Conservation (phyloP, 1,140 invertebrate genomes). For the Magallana gigas region DNA sequence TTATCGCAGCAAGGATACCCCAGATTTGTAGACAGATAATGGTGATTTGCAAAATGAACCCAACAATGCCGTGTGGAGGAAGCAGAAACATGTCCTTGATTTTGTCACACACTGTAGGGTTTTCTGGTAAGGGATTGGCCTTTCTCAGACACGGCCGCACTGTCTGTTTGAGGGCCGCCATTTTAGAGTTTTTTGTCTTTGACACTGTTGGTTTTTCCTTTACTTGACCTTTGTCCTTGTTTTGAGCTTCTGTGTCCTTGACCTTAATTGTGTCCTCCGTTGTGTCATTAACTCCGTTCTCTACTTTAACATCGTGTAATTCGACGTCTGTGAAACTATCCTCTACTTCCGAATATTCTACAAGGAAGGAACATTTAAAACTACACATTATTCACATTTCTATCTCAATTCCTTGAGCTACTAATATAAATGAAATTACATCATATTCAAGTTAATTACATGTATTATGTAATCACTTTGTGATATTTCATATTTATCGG, state of each 20-base stretch:
- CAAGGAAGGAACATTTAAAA: not conserved
- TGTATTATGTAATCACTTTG: no score
- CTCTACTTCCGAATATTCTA: slow-evolving; percentile 9
- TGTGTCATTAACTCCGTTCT: not conserved
- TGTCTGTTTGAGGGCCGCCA: not conserved
- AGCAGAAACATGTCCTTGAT: slow-evolving; percentile 66
- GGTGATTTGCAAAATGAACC: slow-evolving; percentile 61
- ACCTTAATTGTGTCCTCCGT: not conserved
- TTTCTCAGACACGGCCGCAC: slow-evolving; percentile 57
- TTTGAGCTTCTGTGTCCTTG: not conserved
- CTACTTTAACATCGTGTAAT: not conserved
- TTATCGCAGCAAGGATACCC: slow-evolving; percentile 86
- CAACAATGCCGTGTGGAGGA: slow-evolving; percentile 73
- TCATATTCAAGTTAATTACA: no score
- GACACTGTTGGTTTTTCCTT: not conserved
- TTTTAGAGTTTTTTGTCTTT: not conserved
- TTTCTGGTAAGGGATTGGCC: slow-evolving; percentile 68
- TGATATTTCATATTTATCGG: no score
- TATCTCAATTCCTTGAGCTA: no score
- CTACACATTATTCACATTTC: no score
- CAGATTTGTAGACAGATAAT: slow-evolving; percentile 83
- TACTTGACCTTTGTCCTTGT: not conserved
- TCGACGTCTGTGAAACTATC: slow-evolving; percentile 4
- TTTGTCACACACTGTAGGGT: slow-evolving; percentile 57
- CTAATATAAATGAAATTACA: no score